phyloP scores from a whole-genome alignment of 2,888 invertebrate species.

The Andrena haemorrhoa region DNA sequence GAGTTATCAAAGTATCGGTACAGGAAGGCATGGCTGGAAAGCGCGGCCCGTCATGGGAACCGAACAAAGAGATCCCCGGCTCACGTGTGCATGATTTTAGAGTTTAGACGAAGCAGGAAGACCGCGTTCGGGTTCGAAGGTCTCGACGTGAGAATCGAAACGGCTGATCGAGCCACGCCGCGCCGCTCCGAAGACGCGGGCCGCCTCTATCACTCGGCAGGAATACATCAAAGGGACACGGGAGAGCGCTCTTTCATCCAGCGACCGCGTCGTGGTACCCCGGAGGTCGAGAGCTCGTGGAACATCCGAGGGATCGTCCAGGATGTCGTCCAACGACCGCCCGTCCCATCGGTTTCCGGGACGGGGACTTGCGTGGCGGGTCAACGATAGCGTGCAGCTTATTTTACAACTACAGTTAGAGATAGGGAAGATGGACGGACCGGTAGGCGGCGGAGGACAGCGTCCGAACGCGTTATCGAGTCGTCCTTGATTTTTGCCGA shows the following conservation, averaged over 20 bases:
- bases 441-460: constrained; percentile 51
- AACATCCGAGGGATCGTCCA: constrained; percentile 18
- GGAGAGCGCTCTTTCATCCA: constrained; percentile 38
- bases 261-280: not conserved
- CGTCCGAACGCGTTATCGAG: constrained; percentile 51
- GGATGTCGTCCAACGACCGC: constrained; percentile 44
- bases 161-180: constrained; percentile 60
- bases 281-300: constrained; percentile 7
- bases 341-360: constrained; percentile 34
- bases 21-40: constrained; percentile 20
- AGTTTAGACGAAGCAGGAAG: constrained; percentile 61
- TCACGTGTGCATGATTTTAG: constrained; percentile 66
- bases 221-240: constrained; percentile 64
- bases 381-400: constrained; percentile 74
- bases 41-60: constrained; percentile 54
- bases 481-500: constrained; percentile 46
- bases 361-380: constrained; percentile 60
- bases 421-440: constrained; percentile 68
- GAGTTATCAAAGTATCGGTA: constrained; percentile 20
- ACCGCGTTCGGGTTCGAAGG: constrained; percentile 63
- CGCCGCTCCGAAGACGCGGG: constrained; percentile 34
- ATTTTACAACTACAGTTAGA: constrained; percentile 81
- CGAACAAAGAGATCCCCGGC: constrained; percentile 48
- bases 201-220: constrained; percentile 41
- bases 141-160: constrained; percentile 83